Evolutionary conservation across 2,888 invertebrate species (phyloP), one percentile per base, ranked within the genome.

Genomic region (Nephrotoma appendiculata): DNA sequence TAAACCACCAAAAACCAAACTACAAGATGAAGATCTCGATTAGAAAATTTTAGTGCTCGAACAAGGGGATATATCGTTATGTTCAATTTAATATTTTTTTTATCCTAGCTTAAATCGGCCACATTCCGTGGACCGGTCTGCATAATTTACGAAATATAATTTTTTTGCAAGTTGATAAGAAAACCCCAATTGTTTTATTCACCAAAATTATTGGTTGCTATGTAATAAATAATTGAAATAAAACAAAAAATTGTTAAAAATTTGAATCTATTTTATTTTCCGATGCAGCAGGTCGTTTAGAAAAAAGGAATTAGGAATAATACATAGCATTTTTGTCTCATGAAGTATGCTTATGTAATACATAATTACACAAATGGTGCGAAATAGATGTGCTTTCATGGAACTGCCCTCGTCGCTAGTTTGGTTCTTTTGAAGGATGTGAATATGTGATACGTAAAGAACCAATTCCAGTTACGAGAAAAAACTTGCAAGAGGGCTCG

Each of bases 21-120:
- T 93, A 87, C 94, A 94, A 87, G 95, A 95, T 89, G 94, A 95
- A 87, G 95, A 94, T 86, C 93, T 95, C 83, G 95, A 95, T 90
- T 95, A 94, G 91, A 84, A 31, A 31, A 71, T 71, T 71, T 9
- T 31, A 19, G 31, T 31, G 71, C 2, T 31, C 31, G 31, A 31
- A 31, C 3, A 31, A 31, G 31, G 9, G 71, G 31, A 11, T 71
- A 31, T 71, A 71, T 31, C 31, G 31, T 71, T 31, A 31, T 71
- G 31, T 71, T 71, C 71, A 9, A 71, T 71, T 5, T 31, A 71
- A 71, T 31, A 31, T 71, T 31, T 9, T 71, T 71, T 71, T 71
- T 71, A 31, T 9, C 71, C 71, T 71, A 71, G 71, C 71, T 71
- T 71, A 71, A 71, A 31, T 31, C 31, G 31, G 31, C 31, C 71